Conservation (phyloP, 2,797 vertebrate genomes). For the Florisuga fusca region DNA sequence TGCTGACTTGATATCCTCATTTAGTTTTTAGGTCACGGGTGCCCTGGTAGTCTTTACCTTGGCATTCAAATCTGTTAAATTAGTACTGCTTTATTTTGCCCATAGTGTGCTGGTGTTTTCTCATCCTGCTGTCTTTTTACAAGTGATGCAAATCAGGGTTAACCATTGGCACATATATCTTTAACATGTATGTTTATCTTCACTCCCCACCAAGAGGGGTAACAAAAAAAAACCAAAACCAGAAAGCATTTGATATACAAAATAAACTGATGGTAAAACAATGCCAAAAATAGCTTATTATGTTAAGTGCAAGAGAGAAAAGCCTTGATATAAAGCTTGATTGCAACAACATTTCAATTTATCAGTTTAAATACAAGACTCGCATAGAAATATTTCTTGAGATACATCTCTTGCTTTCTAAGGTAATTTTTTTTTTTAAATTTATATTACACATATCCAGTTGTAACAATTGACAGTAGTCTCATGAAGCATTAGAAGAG, state of each 20-base stretch:
- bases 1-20: neutral
- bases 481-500: conserved; percentile 73
- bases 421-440: conserved; percentile 52
- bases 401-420: conserved; percentile 78
- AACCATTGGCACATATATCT: neutral
- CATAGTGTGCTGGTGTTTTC: rapidly evolving
- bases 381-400: conserved; percentile 88
- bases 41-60: neutral
- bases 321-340: conserved; percentile 89
- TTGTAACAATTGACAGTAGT: conserved; percentile 84
- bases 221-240: conserved; percentile 46
- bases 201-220: conserved; percentile 72
- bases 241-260: conserved; percentile 78
- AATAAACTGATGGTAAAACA: conserved; percentile 88
- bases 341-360: conserved; percentile 82
- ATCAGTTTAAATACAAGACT: conserved; percentile 91
- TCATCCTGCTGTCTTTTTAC: neutral
- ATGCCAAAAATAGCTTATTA: conserved; percentile 86
- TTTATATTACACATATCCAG: conserved; percentile 88
- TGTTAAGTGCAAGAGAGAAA: conserved; percentile 91
- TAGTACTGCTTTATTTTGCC: neutral
- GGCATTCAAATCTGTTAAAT: neutral
- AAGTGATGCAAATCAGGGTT: neutral
- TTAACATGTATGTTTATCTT: conserved; percentile 73
- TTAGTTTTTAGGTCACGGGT: rapidly evolving